Evolutionary conservation across 2,888 invertebrate species (phyloP).

Genomic region (Brachyopa scutellaris): DNA sequence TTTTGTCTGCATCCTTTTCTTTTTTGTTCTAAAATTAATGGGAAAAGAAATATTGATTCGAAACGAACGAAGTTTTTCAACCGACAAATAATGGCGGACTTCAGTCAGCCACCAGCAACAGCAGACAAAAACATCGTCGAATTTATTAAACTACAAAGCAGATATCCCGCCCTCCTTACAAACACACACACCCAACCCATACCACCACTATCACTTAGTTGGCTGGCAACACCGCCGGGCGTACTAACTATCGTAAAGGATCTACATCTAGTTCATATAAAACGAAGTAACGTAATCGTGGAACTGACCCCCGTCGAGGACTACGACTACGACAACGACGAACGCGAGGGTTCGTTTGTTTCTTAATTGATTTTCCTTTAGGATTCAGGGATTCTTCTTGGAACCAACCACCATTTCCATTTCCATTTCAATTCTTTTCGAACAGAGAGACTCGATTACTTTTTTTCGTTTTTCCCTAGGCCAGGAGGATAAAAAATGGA

Average conservation of each 20-base stretch:
- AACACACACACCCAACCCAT: too few species aligned
- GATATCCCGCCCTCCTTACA: slow-evolving; percentile 3
- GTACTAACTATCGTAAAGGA: slow-evolving; percentile 58
- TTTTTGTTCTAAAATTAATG: slow-evolving; percentile 66
- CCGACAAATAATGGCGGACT: slow-evolving; percentile 49
- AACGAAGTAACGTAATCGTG: not conserved
- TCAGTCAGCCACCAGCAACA: slow-evolving; percentile 17
- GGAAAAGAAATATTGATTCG: slow-evolving; percentile 64
- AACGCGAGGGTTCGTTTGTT: slow-evolving; percentile 63
- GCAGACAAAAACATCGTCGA: slow-evolving; percentile 31
- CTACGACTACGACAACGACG: slow-evolving; percentile 27
- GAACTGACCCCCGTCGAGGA: slow-evolving; percentile 20
- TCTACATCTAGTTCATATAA: slow-evolving; percentile 25
- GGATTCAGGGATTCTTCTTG: slow-evolving; percentile 47
- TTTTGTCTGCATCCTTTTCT: slow-evolving; percentile 16
- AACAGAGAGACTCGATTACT: slow-evolving; percentile 16
- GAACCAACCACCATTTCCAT: slow-evolving; percentile 21
- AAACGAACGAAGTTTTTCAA: slow-evolving; percentile 30
- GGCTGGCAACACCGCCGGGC: slow-evolving; percentile 25
- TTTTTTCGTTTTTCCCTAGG: not conserved
- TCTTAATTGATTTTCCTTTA: slow-evolving; percentile 71
- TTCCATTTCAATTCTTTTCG: slow-evolving; percentile 62
- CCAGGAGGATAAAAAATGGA: slow-evolving; percentile 53
- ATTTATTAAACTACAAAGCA: slow-evolving; percentile 60
- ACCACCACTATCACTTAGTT: too few species aligned